phyloP scores from a whole-genome alignment of 2,113 vertebrate species.

The Macrotis lagotis region DNA sequence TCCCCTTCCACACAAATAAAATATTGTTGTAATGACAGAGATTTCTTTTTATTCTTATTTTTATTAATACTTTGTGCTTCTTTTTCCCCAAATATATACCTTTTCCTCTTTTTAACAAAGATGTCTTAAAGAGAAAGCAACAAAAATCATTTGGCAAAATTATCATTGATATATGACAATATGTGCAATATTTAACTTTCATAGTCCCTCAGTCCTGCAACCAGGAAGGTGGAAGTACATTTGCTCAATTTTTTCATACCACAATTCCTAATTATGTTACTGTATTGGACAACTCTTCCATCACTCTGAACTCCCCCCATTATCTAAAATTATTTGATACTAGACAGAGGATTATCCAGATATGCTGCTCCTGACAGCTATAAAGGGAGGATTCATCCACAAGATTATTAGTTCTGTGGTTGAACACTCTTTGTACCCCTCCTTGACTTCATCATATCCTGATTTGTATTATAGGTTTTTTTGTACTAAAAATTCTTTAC shows the following conservation, averaged over 20 bases:
- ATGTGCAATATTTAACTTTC: neutral
- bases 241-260: neutral
- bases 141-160: neutral
- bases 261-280: neutral
- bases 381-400: neutral
- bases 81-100: neutral
- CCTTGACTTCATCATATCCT: neutral
- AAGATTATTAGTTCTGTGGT: neutral
- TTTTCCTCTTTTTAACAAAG: neutral
- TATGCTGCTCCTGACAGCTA: neutral
- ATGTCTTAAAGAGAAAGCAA: neutral
- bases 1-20: neutral
- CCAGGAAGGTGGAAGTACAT: neutral
- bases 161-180: neutral
- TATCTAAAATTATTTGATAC: neutral
- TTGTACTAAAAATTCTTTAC: neutral
- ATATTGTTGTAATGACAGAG: neutral
- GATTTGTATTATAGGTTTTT: neutral
- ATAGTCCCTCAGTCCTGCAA: neutral
- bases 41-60: neutral
- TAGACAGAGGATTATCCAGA: neutral
- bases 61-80: neutral
- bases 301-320: neutral
- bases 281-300: neutral
- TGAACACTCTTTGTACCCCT: neutral